Conservation (phyloP, 1,140 invertebrate species). For the Halesus radiatus region DNA sequence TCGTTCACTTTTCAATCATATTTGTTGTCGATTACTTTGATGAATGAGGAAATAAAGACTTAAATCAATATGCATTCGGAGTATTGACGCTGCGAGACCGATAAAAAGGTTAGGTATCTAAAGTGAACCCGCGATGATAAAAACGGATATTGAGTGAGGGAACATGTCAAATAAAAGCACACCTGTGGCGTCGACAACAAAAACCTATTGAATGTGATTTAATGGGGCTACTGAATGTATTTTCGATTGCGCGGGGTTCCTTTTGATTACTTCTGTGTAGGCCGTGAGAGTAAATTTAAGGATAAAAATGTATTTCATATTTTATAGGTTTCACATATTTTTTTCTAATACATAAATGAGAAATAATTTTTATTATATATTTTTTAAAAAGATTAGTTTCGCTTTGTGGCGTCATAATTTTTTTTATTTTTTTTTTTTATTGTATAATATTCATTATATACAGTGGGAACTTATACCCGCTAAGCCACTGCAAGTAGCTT, state of each 20-base stretch:
- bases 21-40: no score
- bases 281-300: not conserved
- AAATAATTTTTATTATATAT: no score
- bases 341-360: no score
- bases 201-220: slow-evolving; percentile 14
- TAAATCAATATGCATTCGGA: not conserved
- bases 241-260: slow-evolving; percentile 13
- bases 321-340: no score
- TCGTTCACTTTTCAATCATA: no score
- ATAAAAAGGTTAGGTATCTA: slow-evolving; percentile 18
- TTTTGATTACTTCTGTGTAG: not conserved
- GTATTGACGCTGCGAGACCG: slow-evolving; percentile 4
- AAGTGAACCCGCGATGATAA: slow-evolving; percentile 17
- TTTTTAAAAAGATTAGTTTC: no score
- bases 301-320: no score
- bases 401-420: no score
- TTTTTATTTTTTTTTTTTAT: no score
- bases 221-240: slow-evolving; percentile 1
- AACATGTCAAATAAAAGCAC: slow-evolving; percentile 16
- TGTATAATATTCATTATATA: no score
- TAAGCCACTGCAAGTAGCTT: no score
- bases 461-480: no score
- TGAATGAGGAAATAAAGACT: not conserved
- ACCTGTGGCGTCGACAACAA: slow-evolving; percentile 24
- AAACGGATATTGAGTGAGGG: slow-evolving; percentile 10